These are phyloP conservation scores for Lasioglossum lativentre DNA, from an alignment of 2,888 invertebrate species.

Conservation along the genomic window DNA sequence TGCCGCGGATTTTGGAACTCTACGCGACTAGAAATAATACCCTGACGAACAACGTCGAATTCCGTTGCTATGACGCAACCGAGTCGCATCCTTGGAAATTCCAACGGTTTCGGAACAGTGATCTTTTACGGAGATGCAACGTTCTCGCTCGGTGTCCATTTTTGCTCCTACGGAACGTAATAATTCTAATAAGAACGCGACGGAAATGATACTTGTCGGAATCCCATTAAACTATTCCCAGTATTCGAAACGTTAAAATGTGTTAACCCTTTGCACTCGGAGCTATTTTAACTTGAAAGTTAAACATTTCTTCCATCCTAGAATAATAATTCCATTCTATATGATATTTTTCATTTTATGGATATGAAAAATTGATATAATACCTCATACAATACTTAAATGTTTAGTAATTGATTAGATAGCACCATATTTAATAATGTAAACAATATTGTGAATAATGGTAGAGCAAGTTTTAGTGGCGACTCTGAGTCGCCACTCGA, in stretches of 20 bases:
- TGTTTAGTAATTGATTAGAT: too few relatives aligned
- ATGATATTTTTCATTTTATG: too few relatives aligned
- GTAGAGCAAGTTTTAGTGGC: too few relatives aligned
- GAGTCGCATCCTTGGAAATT: conserved; percentile 21
- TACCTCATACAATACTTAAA: too few relatives aligned
- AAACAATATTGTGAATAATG: too few relatives aligned
- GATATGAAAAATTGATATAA: too few relatives aligned
- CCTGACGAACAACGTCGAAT: conserved; percentile 17
- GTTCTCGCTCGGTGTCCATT: background rate
- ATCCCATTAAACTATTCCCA: background rate
- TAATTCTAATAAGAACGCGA: background rate
- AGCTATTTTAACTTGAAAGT: too few relatives aligned
- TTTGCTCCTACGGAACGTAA: background rate
- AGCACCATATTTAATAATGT: too few relatives aligned
- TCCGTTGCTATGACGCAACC: conserved; percentile 33
- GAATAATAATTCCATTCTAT: too few relatives aligned
- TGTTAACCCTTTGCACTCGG: too few relatives aligned
- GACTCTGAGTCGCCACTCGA: too few relatives aligned
- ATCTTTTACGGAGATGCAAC: conserved; percentile 22
- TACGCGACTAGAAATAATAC: background rate
- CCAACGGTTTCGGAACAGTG: conserved; percentile 23
- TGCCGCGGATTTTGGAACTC: conserved; percentile 16
- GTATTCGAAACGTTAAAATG: background rate
- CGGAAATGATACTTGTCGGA: background rate
- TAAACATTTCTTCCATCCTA: too few relatives aligned